Conservation (phyloP, 2,888 invertebrate genomes). For the Spodoptera exigua region DNA sequence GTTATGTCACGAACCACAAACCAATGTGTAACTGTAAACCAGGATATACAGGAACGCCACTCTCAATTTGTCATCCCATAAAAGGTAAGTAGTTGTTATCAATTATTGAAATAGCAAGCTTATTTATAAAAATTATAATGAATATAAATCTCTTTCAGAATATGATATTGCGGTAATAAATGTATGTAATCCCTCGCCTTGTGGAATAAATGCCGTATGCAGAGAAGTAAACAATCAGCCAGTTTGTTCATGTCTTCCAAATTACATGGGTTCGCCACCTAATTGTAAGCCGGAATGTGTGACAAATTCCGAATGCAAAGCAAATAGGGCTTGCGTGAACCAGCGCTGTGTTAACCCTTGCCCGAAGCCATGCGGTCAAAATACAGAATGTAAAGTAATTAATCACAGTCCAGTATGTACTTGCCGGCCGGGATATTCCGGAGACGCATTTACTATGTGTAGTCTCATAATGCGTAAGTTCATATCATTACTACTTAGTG, state of each 20-base stretch:
- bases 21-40: conserved; percentile 90
- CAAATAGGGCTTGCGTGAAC: conserved; percentile 91
- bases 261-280: conserved; percentile 91
- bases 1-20: conserved; percentile 91
- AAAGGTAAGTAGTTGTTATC: conserved; percentile 71
- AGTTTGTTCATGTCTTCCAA: conserved; percentile 92
- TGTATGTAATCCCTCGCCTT: conserved; percentile 93
- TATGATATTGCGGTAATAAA: conserved; percentile 76
- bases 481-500: too few species aligned
- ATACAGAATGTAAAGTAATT: conserved; percentile 91
- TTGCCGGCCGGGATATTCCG: conserved; percentile 91
- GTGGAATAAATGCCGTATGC: conserved; percentile 93
- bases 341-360: conserved; percentile 92
- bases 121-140: conserved; percentile 10
- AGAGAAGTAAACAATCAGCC: conserved; percentile 92
- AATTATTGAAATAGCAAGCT: conserved; percentile 1
- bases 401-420: conserved; percentile 93
- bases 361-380: conserved; percentile 91
- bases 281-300: conserved; percentile 91
- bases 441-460: conserved; percentile 92
- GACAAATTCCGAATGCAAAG: conserved; percentile 91
- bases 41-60: conserved; percentile 92
- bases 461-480: conserved; percentile 88
- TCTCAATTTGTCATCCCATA: conserved; percentile 82
- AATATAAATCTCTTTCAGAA: conserved; percentile 70